Percentiles rank a stretch among this genome's conserved stretches.
Conservation (phyloP, 2,797 vertebrate genomes). For the Fringilla coelebs region DNA sequence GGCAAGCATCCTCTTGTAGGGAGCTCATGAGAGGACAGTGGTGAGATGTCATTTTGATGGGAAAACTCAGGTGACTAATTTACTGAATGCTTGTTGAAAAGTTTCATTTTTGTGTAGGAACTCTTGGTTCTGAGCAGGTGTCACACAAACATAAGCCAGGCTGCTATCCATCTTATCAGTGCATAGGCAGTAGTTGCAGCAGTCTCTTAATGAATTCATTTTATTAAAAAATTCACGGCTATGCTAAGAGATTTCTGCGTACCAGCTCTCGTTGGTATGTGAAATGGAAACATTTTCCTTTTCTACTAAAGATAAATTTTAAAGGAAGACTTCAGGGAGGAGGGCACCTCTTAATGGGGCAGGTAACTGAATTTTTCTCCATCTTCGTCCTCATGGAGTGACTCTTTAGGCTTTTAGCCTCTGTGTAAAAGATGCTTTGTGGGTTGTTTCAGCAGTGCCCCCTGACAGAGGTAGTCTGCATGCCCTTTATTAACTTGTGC, state of each 20-base stretch:
- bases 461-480: not conserved
- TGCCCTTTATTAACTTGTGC: not conserved
- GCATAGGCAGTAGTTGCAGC: not conserved
- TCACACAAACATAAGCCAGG: not conserved
- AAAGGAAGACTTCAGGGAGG: not conserved
- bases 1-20: not conserved
- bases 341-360: not conserved
- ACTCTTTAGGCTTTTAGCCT: not conserved
- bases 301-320: not conserved
- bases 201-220: not conserved
- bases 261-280: not conserved
- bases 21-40: fast-evolving
- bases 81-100: not conserved
- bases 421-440: not conserved
- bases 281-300: not conserved
- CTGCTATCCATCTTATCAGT: not conserved
- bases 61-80: not conserved
- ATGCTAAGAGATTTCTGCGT: not conserved
- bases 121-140: not conserved
- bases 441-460: not conserved
- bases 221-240: not conserved
- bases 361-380: not conserved
- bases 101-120: not conserved
- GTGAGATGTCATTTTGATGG: not conserved
- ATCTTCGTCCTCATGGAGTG: not conserved